These are phyloP conservation scores for Champsocephalus esox DNA, from an alignment of 2,797 vertebrate species.

Conservation along the genomic window DNA sequence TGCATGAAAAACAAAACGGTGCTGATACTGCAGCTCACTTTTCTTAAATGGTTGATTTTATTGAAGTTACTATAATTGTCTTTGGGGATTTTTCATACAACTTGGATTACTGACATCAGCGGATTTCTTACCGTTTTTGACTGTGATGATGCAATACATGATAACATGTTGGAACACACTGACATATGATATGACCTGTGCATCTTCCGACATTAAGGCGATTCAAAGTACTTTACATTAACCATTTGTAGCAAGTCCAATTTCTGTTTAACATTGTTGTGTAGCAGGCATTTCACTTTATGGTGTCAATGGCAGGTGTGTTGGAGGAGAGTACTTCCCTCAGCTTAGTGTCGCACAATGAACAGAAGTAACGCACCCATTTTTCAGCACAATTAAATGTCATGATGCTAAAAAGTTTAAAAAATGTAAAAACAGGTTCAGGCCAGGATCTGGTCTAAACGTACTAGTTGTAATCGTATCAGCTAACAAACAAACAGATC, in stretches of 20 bases:
- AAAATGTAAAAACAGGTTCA: too few species aligned
- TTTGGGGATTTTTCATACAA: neutral
- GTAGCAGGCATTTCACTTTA: neutral
- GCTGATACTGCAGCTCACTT: neutral
- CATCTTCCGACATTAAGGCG: neutral
- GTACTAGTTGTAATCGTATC: neutral
- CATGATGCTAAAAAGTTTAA: neutral
- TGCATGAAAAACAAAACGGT: slow-evolving; percentile 6
- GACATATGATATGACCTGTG: neutral
- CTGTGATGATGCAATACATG: neutral
- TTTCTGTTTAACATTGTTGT: neutral
- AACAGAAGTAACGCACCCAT: neutral
- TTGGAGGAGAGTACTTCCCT: neutral
- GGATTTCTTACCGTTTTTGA: neutral
- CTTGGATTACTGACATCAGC: neutral
- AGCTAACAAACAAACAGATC: slow-evolving; percentile 1
- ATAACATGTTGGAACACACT: neutral
- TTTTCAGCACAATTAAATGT: neutral
- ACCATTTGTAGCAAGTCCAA: neutral
- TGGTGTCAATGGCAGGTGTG: neutral
- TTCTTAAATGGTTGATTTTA: neutral
- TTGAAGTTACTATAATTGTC: neutral
- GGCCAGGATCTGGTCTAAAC: neutral
- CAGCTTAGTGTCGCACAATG: neutral
- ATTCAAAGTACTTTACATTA: neutral